These are phyloP conservation scores for Gymnothorax reevesii DNA, from an alignment of 2,797 vertebrate species.

Conservation along the genomic window DNA sequence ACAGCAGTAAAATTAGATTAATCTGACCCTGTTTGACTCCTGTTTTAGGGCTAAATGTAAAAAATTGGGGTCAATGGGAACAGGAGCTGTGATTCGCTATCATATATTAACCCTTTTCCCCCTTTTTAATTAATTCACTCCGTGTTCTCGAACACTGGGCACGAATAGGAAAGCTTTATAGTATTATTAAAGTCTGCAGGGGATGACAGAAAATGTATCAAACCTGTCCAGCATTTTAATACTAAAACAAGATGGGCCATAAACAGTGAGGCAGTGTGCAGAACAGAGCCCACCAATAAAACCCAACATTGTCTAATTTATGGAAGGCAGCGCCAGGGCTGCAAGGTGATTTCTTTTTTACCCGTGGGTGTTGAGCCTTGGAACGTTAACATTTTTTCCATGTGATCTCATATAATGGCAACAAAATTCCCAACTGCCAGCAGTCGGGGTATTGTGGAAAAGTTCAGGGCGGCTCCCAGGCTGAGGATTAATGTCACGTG, in stretches of 20 bases:
- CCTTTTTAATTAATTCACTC: slow-evolving; percentile 69
- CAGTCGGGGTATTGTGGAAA: neutral
- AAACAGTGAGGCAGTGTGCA: slow-evolving; percentile 65
- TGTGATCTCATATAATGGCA: slow-evolving; percentile 19
- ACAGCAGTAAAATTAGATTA: slow-evolving; percentile 69
- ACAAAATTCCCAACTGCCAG: neutral
- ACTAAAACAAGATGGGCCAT: slow-evolving; percentile 66
- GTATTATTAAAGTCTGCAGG: slow-evolving; percentile 67
- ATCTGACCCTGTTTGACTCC: slow-evolving; percentile 70
- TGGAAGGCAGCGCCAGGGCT: slow-evolving; percentile 69
- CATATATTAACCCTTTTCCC: slow-evolving; percentile 68
- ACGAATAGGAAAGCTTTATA: slow-evolving; percentile 67
- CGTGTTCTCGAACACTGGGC: slow-evolving; percentile 20
- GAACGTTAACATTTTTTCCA: slow-evolving; percentile 30
- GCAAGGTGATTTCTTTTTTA: slow-evolving; percentile 65
- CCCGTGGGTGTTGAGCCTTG: slow-evolving; percentile 59
- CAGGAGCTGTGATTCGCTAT: slow-evolving; percentile 65
- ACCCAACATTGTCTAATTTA: slow-evolving; percentile 76
- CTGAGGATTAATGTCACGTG: neutral
- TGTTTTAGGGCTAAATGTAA: slow-evolving; percentile 66
- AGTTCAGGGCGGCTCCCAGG: neutral
- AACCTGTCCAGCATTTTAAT: slow-evolving; percentile 74
- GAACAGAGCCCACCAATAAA: slow-evolving; percentile 68
- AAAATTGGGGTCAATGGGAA: slow-evolving; percentile 62
- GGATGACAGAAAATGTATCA: slow-evolving; percentile 67